phyloP scores from a whole-genome alignment of 2,113 vertebrate genomes.

The Cinclus mexicanus region DNA sequence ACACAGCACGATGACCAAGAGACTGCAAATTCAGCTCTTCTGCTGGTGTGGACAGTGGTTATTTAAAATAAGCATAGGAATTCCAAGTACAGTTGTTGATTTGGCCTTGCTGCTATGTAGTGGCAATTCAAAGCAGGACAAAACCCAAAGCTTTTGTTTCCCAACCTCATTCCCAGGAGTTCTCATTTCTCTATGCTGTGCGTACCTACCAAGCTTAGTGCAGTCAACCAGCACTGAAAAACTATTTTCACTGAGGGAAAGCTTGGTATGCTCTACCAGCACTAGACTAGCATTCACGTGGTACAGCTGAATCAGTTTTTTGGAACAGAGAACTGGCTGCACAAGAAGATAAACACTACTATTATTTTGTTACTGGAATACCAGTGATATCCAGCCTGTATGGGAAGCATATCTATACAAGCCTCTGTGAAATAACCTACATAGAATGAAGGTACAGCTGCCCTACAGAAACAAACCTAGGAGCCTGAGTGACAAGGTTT shows the following conservation, averaged over 20 bases:
- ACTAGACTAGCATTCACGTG: not conserved
- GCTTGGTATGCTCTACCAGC: not conserved
- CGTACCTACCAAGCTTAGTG: not conserved
- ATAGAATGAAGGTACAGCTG: not conserved
- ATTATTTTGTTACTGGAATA: not conserved
- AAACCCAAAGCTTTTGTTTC: not conserved
- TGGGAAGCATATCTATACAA: not conserved
- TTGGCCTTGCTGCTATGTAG: not conserved
- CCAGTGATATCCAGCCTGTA: not conserved
- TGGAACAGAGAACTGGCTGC: not conserved
- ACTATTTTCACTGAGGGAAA: not conserved
- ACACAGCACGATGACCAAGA: not conserved
- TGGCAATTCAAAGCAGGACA: not conserved
- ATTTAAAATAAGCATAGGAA: not conserved
- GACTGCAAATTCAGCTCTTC: not conserved
- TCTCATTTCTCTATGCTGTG: not conserved
- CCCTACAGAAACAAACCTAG: not conserved
- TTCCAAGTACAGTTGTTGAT: not conserved
- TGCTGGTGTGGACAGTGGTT: not conserved
- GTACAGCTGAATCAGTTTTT: not conserved
- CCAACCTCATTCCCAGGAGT: not conserved
- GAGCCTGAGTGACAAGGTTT: not conserved
- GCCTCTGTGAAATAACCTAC: not conserved
- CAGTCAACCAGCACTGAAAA: not conserved
- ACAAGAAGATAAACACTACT: not conserved